Conservation (phyloP, 2,888 invertebrate genomes). For the Vanessa cardui region DNA sequence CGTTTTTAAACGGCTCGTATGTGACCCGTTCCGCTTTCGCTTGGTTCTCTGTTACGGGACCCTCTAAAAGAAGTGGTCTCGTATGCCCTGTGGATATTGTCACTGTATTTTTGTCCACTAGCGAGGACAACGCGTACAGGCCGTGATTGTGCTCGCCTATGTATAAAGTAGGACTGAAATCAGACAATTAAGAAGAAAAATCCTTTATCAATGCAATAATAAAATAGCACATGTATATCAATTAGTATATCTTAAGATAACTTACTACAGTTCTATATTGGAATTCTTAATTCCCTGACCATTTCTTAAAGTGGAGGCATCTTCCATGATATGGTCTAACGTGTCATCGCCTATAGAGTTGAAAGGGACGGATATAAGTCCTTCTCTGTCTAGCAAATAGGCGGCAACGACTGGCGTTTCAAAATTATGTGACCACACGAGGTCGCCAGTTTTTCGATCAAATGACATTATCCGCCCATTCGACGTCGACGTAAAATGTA, state of each 20-base stretch:
- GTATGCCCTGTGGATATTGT: conserved; percentile 89
- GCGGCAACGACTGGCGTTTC: conserved; percentile 95
- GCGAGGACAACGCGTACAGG: conserved; percentile 94
- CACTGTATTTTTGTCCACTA: conserved; percentile 95
- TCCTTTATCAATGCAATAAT: neutral
- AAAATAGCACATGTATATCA: neutral
- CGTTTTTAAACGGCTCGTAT: conserved; percentile 78
- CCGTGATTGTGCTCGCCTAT: conserved; percentile 94
- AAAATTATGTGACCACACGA: conserved; percentile 94
- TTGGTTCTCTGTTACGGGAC: conserved; percentile 78
- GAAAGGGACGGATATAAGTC: conserved; percentile 92
- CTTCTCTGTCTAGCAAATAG: conserved; percentile 89
- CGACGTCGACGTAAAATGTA: conserved; percentile 95
- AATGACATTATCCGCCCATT: conserved; percentile 93
- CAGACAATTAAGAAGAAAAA: neutral
- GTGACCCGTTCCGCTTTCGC: conserved; percentile 55
- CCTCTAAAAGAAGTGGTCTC: conserved; percentile 88
- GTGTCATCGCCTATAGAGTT: conserved; percentile 95
- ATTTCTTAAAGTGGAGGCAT: conserved; percentile 77
- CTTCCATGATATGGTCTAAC: conserved; percentile 86
- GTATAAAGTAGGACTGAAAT: conserved; percentile 92
- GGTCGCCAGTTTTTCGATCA: conserved; percentile 89
- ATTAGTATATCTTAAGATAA: conserved; percentile 34
- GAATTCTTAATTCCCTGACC: conserved; percentile 83
- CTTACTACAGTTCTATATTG: conserved; percentile 85